These are phyloP conservation scores for Molossus molossus DNA, from an alignment of 2,797 vertebrate species.

Conservation along the genomic window DNA sequence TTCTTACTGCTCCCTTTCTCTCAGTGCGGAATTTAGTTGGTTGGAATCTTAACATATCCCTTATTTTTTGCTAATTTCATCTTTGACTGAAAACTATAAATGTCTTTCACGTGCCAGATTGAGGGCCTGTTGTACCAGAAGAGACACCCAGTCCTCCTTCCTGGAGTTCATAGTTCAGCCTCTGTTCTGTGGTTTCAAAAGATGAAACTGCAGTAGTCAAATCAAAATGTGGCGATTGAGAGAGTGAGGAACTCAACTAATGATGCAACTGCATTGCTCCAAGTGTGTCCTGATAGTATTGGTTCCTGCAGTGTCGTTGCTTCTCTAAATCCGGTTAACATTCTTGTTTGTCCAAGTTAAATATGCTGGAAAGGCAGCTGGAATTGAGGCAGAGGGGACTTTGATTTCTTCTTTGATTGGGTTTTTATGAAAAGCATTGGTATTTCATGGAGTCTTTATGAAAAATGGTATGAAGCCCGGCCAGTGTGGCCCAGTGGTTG, in stretches of 20 bases:
- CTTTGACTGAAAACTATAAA: neutral
- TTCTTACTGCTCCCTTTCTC: neutral
- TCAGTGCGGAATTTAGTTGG: neutral
- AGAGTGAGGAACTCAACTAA: neutral
- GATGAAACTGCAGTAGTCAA: neutral
- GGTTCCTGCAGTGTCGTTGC: neutral
- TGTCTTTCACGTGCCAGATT: neutral
- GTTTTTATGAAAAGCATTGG: neutral
- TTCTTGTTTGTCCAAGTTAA: neutral
- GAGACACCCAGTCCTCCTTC: neutral
- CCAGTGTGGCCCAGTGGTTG: neutral
- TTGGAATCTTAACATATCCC: neutral
- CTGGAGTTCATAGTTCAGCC: neutral
- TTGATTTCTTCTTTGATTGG: neutral
- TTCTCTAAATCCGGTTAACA: neutral
- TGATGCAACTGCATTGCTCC: accelerated
- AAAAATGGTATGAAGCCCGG: no score
- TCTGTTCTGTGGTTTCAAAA: neutral
- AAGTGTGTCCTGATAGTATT: neutral
- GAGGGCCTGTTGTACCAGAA: neutral
- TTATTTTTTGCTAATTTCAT: neutral
- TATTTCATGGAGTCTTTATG: neutral
- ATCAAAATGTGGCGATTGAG: neutral
- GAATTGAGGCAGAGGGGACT: neutral
- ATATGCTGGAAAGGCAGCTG: neutral